Evolutionary conservation across 2,888 invertebrate genomes (phyloP), one percentile per base, ranked within the genome.

Genomic region (Cantharis nigra): DNA sequence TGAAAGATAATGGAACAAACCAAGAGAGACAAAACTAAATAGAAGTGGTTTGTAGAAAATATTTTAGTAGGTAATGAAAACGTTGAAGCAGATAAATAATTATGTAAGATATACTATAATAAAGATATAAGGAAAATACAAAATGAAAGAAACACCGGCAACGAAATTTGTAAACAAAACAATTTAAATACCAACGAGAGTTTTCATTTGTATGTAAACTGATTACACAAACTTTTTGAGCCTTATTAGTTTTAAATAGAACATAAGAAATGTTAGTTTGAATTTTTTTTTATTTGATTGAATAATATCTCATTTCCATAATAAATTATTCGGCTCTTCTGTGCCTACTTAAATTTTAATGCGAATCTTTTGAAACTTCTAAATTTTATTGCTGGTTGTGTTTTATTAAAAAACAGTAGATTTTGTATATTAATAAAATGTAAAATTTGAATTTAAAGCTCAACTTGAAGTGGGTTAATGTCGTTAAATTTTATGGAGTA

Each of bases 401-500:
- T 49, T 49, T 49, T 49, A n/a, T 49, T n/a, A n/a, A n/a, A 49
- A n/a, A 33, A n/a, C 4, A 49, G n/a, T n/a, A n/a, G n/a, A 49
- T 49, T 49, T 49, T n/a, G n/a, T 49, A 49, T 49, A 33, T n/a
- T 49, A 49, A 5, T 30, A 30, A 3, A 49, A n/a, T 49, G 1
- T 49, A 78, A 78, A 78, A 78, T 75, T 75, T 78, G 78, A 75
- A 78, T 75, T 74, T 63, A 69, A 75, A 23, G 75, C 75, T 78
- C 69, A 78, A 70, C 69, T 72, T 75, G 20, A 63, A 78, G 75
- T 75, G 70, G 72, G 75, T 76, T 72, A 75, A 72, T 74, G 73
- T 78, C 73, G 71, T 78, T 78, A 78, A 78, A 71, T 76, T 78
- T 78, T 76, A 76, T 76, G 71, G 67, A 72, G 75, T 75, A 75